phyloP scores from a whole-genome alignment of 2,797 vertebrate genomes.

The Acanthopagrus latus region DNA sequence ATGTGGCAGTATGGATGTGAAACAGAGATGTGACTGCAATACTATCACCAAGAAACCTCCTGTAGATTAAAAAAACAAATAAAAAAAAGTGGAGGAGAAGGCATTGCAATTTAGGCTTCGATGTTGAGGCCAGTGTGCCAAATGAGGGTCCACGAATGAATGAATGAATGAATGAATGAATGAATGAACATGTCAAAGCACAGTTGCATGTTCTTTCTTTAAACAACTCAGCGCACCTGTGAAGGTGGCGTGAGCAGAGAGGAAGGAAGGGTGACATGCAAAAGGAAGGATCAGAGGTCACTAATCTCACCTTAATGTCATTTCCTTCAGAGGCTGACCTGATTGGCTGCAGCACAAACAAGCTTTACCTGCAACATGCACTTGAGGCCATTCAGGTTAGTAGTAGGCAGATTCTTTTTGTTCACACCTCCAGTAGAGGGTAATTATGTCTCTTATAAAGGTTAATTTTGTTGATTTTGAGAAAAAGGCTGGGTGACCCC shows the following conservation, averaged over 20 bases:
- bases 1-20: slow-evolving; percentile 9
- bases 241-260: background rate
- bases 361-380: slow-evolving; percentile 1
- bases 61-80: background rate
- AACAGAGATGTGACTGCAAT: background rate
- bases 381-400: background rate
- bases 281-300: slow-evolving; percentile 17
- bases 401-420: background rate
- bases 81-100: no score
- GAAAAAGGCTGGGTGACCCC: background rate
- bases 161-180: no score
- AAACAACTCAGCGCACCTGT: background rate
- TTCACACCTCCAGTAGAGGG: background rate
- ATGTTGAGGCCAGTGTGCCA: no score
- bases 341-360: slow-evolving; percentile 9
- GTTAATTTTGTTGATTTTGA: background rate
- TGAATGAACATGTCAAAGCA: background rate
- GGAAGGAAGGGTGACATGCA: background rate
- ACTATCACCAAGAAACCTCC: background rate
- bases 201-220: background rate
- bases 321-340: slow-evolving; percentile 22
- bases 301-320: slow-evolving; percentile 42
- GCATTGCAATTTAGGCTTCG: background rate
- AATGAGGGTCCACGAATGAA: background rate
- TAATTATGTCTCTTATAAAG: background rate